Base-by-base conservation (phyloP, 2,113 vertebrate species). In the Amia ocellicauda region DNA sequence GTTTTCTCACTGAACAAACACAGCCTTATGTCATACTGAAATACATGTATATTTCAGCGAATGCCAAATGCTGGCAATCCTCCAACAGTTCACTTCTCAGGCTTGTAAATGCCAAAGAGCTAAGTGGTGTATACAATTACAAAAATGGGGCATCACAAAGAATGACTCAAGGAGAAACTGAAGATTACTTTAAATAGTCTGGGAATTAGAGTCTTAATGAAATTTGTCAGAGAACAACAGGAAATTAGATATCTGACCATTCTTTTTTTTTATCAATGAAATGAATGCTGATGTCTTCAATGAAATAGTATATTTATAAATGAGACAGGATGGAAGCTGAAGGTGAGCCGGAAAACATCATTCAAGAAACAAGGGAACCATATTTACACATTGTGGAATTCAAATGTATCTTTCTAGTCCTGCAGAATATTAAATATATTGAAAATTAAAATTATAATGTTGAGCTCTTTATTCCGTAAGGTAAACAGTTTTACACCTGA, bases 121-220 rank as follows among this genome's bases (percentile, higher is more conserved):
- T 78, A 82, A 82, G 83, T 79, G 81, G 69, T 74, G 77, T 85
- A 81, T 87, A 82, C 77, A 69, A 78, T 89, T 89, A 88, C 86
- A 84, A 71, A 72, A 78, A 69, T 11, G 16, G 83, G 80, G 73
- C 74, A 74, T 70, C 72, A 43, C 82, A 41, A 85, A 90, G 85
- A 83, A 75, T 75, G 36, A 78, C 71, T 83, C 70, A 83, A 86
- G 80, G 73, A 63, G 64, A 73, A 62, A 62, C 19, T 16, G 29
- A 16, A 17, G 54, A 51, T 61, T 66, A 62, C 73, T 73, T 76
- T 73, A 77, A 83, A 84, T 79, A 78, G 77, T 74, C 60, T 53
- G 72, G 82, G 82, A 85, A 79, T 87, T 83, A 87, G 74, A 80
- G 69, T 75, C 80, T 16, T 7, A 47, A 47, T 16, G 45, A 69